A percentile compares a stretch with the other conserved stretches of the same genome.
These are phyloP conservation scores for Apantesis nais DNA, from an alignment of 2,888 invertebrate species.

Conservation along the genomic window DNA sequence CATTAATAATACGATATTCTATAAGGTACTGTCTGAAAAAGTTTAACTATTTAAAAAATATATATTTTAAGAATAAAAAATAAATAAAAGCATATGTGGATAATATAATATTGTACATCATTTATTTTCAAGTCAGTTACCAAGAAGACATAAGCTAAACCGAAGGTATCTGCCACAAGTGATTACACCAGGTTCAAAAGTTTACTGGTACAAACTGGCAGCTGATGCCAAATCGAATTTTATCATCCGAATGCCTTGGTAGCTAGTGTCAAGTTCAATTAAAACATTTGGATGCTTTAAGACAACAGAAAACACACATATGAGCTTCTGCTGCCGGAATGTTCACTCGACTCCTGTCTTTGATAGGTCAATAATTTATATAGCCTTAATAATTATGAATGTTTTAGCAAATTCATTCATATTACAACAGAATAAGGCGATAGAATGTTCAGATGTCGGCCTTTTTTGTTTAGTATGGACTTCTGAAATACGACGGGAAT, in stretches of 20 bases:
- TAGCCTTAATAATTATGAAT: background rate
- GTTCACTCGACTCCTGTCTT: background rate
- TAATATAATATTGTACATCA: background rate
- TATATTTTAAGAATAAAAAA: background rate
- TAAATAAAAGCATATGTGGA: too few relatives aligned
- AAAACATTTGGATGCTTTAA: background rate
- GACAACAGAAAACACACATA: background rate
- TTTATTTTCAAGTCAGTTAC: background rate
- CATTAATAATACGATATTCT: too few relatives aligned
- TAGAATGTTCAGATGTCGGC: slow-evolving; percentile 1
- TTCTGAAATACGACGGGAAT: slow-evolving; percentile 18
- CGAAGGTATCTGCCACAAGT: background rate
- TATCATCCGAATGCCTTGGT: background rate
- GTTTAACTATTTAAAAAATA: too few relatives aligned
- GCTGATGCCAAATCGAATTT: background rate
- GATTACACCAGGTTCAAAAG: background rate
- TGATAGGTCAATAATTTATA: background rate
- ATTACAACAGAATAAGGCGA: too few relatives aligned
- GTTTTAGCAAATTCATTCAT: slow-evolving; percentile 33
- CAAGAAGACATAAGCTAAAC: background rate
- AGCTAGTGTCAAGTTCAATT: background rate
- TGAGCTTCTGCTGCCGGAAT: background rate
- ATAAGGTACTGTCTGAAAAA: too few relatives aligned
- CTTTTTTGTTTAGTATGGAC: slow-evolving; percentile 16
- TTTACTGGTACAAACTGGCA: background rate